Evolutionary conservation across 2,113 vertebrate species (phyloP), one percentile per base, ranked within the genome.

Genomic region (Mesitornis unicolor): DNA sequence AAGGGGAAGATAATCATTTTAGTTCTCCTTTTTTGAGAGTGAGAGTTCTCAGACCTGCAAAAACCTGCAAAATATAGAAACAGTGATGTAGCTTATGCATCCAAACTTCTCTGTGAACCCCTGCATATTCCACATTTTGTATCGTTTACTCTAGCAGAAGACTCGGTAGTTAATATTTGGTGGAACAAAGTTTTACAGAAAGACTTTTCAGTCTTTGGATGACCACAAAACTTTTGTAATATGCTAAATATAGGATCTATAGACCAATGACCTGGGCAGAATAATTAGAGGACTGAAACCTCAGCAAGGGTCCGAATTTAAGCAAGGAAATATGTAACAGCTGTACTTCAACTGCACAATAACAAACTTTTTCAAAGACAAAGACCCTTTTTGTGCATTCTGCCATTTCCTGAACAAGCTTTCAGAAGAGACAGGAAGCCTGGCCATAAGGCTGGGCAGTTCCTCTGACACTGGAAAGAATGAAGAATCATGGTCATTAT

Each of bases 381-480:
- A 95, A 97, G 90, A 69, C 78, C 43, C 93, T 89, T 74, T 89
- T 51, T 74, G 64, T 88, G 69, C 63, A 50, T 85, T 92, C 95
- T 94, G 73, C 88, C 80, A 53, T 92, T 89, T 87, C 92, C 92
- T 85, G 88, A 87, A 91, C 81, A 86, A 96, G 91, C 71, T 89
- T 93, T 90, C 95, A 89, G 84, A 96, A 94, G 29, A 95, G 87
- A 94, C 90, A 97, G 97, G 97, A 98, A 97, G 93, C 90, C 76
- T 93, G 80, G 87, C 82, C 95, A 76, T 57, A 64, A n/a, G 84
- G 40, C 90, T 80, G 45, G 70, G 87, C 82, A 96, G 96, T 82
- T 97, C 85, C 67, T 84, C 94, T 85, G 89, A 95, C 94, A 78
- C 84, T 92, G 59, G 61, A 94, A 96, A 97, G 77, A 87, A 93